Evolutionary conservation across 2,113 vertebrate genomes (phyloP), one percentile per base, ranked within the genome.

Genomic region (Podocnemis expansa): DNA sequence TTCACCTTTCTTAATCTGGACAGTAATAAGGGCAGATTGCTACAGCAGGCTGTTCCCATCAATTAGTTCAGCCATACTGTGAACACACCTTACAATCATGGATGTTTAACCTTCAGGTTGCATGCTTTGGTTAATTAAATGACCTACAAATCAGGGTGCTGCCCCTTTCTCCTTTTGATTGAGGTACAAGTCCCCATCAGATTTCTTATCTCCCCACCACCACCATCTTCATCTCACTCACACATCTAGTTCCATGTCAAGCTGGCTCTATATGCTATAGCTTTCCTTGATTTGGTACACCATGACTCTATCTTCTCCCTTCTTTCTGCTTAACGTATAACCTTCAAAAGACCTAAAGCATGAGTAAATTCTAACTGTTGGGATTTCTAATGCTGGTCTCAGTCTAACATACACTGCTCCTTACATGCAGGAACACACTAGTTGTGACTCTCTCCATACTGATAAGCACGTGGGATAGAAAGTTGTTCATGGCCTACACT

Each of bases 61-160:
- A 88, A 92, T 94, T 84, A 88, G 80, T 19, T 90, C 82, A 80
- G 87, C 88, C 95, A 0, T 56, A 81, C 89, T 82, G 19, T 63
- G 89, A 85, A 91, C 80, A 89, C 95, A 92, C 78, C 41, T 5
- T 49, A 75, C 73, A 84, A 93, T 94, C 38, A 22, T 31, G 79
- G 93, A 45, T 95, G 78, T 92, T 95, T 95, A 84, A 97, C 91
- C 94, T 87, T 85, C 58, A 52, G 95, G 52, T 95, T 45, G 70
- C 92, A n/a, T 41, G 17, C 85, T 86, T 89, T 85, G 8, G 31
- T 67, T 19, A 8, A 45, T 89, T 88, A 45, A 0, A 3, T 91
- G 88, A 95, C 95, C 94, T 92, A 34, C 88, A 75, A 81, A 60
- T 73, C 88, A 82, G 2, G 63, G 31, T 73, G 76, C 63, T 17